These are phyloP conservation scores for Drosophila kuntzei DNA, from an alignment of 2,888 invertebrate genomes.

Conservation along the genomic window DNA sequence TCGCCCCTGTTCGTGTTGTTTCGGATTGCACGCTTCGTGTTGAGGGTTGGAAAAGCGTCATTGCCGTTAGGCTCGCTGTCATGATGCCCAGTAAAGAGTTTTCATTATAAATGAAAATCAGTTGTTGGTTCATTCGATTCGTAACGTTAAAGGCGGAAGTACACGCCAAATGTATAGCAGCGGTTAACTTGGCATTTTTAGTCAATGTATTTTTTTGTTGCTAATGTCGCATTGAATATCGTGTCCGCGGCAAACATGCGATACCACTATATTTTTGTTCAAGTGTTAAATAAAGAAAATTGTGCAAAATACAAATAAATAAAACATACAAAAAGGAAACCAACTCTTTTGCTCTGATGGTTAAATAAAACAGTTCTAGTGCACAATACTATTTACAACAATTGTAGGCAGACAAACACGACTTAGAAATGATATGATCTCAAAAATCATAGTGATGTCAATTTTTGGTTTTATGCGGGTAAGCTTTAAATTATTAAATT, in stretches of 20 bases:
- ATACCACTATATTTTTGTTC: conserved; percentile 40
- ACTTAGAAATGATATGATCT: not conserved
- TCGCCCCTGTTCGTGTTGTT: conserved; percentile 36
- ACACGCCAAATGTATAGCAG: conserved; percentile 42
- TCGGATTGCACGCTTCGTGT: conserved; percentile 45
- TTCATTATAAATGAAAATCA: conserved; percentile 83
- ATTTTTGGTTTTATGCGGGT: conserved; percentile 3
- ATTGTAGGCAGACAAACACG: not conserved
- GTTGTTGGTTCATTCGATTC: conserved; percentile 83
- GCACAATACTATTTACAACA: not conserved
- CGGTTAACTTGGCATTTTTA: conserved; percentile 11
- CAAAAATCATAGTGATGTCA: not conserved
- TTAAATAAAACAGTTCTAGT: conserved; percentile 6
- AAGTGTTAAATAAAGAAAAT: conserved; percentile 22
- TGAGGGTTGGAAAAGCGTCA: conserved; percentile 78
- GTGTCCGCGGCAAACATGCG: conserved; percentile 24
- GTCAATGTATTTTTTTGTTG: conserved; percentile 32
- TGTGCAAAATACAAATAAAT: conserved; percentile 20
- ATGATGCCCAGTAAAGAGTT: conserved; percentile 72
- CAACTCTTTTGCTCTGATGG: not conserved
- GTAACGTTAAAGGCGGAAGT: conserved; percentile 83
- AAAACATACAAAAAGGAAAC: not conserved
- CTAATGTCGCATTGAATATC: conserved; percentile 27
- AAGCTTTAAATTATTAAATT: conserved; percentile 22
- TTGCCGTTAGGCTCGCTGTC: conserved; percentile 40